Percentiles rank a stretch among this genome's conserved stretches.
phyloP scores from a whole-genome alignment of 2,113 vertebrate species.

The Rhegmatorhina hoffmannsi region DNA sequence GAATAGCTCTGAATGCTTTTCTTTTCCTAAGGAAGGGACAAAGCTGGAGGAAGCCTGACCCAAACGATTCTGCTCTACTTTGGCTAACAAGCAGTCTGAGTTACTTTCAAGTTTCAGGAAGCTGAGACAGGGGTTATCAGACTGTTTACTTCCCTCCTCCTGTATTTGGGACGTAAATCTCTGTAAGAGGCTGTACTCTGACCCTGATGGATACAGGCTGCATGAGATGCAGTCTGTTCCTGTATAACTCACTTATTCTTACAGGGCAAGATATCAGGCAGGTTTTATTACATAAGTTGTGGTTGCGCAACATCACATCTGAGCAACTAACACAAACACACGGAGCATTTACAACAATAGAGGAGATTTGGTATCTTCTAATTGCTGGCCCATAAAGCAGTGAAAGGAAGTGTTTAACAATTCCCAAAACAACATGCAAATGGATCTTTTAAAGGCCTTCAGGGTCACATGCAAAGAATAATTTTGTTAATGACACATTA shows the following conservation, averaged over 20 bases:
- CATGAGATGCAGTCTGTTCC: neutral
- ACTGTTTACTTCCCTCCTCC: constrained; percentile 43
- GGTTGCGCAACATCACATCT: neutral
- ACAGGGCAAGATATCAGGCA: neutral
- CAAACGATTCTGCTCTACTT: neutral
- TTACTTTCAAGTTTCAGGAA: constrained; percentile 58
- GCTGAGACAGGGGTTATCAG: neutral
- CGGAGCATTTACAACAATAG: neutral
- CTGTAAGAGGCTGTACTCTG: neutral
- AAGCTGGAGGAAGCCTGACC: neutral
- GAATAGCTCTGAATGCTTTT: neutral
- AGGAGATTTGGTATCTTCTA: neutral
- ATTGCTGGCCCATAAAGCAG: neutral
- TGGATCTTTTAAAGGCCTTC: neutral
- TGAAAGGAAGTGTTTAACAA: neutral
- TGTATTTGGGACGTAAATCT: neutral
- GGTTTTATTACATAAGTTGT: neutral
- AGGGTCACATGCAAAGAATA: neutral
- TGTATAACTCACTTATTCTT: neutral
- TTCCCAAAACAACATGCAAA: neutral
- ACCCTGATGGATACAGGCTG: neutral
- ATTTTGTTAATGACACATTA: neutral
- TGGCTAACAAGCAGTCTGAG: neutral
- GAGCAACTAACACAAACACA: neutral
- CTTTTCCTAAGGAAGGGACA: constrained; percentile 9